Base-by-base conservation (phyloP, 2,113 vertebrate genomes). In the Salvelinus alpinus region DNA sequence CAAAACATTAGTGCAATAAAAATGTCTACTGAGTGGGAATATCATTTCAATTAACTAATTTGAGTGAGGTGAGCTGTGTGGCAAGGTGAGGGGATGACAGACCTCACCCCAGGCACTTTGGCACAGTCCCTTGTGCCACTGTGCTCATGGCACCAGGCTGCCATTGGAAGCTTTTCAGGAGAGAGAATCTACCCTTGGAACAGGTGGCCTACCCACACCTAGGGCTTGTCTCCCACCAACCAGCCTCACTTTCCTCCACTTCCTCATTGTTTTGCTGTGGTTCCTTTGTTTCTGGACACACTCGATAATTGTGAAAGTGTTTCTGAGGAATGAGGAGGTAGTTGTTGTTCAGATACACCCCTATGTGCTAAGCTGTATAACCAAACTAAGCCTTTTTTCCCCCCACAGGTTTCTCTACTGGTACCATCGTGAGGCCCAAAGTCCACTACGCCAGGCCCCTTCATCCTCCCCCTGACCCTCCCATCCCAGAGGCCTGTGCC, bases 391-490 rank as follows among this genome's bases (percentile, higher is more conserved):
- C 59, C 38, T 34, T 34, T 47, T 16, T 71, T 20, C 51, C 1
- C 4, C 5, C 48, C 64, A 76, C 71, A 94, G 93, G 90, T 48
- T 92, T 89, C n/a, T 89, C 87, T 70, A 90, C 92, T 60, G 93
- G 96, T 76, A 94, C 96, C 81, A 97, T 98, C 29, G 97, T 98
- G 9, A 94, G 97, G 76, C 97, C 98, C 0, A 99, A 99, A 82
- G 96, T 96, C 65, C 96, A 99, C 91, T 98, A 98, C 76, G 93
- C 95, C 51, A 93, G 97, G 67, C 97, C 98, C 0, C 93, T 95
- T 9, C 94, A 95, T 79, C 94, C 94, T 73, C 94, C 94, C 4
- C 94, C 94, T 0, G 94, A 95, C 74, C 97, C 97, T 0, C 97
- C 98, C 0, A 97, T 99, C 85, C 86, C 96, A 71, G 98, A 99